Evolutionary conservation across 2,888 invertebrate species (phyloP).

Genomic region (Graphium colonna): DNA sequence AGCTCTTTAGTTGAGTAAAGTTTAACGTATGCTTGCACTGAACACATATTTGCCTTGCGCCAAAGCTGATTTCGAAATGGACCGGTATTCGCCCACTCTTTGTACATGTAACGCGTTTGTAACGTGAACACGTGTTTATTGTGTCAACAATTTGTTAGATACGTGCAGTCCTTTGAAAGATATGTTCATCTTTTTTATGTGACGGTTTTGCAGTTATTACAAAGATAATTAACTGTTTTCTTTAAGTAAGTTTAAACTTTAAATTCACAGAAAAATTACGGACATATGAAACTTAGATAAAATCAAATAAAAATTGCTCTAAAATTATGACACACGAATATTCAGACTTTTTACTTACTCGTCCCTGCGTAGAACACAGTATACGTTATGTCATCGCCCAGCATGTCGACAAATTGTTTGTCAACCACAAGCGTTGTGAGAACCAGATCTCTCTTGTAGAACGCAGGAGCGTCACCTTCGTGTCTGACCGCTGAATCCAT

Average conservation of each 20-base stretch:
- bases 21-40: not conserved
- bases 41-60: not conserved
- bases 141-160: not conserved
- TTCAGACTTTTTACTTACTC: conserved; percentile 74
- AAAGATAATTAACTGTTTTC: too few relatives aligned
- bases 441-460: conserved; percentile 81
- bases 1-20: conserved; percentile 1
- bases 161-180: too few relatives aligned
- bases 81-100: not conserved
- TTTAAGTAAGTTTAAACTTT: too few relatives aligned
- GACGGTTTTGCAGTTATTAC: too few relatives aligned
- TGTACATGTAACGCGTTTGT: not conserved
- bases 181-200: too few relatives aligned
- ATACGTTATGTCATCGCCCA: conserved; percentile 75
- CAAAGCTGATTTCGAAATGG: not conserved
- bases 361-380: conserved; percentile 82
- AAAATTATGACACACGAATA: too few relatives aligned
- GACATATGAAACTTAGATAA: too few relatives aligned
- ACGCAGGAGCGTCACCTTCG: conserved; percentile 81
- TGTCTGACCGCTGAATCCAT: conserved; percentile 86
- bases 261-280: too few relatives aligned
- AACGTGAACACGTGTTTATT: not conserved
- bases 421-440: conserved; percentile 83
- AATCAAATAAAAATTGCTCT: too few relatives aligned
- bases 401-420: conserved; percentile 76